Conservation (phyloP, 2,113 vertebrate species). For the Leucopsar rothschildi region DNA sequence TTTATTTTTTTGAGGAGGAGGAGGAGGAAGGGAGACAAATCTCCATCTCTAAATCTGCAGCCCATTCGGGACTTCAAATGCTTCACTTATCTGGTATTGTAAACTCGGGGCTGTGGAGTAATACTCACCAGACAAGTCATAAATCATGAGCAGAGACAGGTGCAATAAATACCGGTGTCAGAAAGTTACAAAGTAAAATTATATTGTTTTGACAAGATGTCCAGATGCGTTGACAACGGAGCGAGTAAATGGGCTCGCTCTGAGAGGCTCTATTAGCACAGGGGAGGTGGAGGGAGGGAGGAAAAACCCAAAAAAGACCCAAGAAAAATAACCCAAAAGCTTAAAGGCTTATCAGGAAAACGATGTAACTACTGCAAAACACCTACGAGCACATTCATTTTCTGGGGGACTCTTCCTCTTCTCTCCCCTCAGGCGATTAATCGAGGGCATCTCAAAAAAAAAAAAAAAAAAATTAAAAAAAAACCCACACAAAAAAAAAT, state of each 20-base stretch:
- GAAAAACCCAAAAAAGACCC: background rate
- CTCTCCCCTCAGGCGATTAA: background rate
- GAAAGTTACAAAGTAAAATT: constrained; percentile 81
- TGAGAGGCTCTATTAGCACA: background rate
- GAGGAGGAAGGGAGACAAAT: constrained; percentile 37
- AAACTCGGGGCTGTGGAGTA: constrained; percentile 80
- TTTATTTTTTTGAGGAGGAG: background rate
- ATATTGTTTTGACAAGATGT: constrained; percentile 89
- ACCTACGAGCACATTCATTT: background rate
- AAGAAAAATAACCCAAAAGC: constrained; percentile 48
- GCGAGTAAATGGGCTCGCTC: constrained; percentile 62
- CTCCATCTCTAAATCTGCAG: constrained; percentile 51
- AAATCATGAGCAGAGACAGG: constrained; percentile 87
- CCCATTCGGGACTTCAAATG: constrained; percentile 71
- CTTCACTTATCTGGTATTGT: constrained; percentile 82
- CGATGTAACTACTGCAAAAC: constrained; percentile 18
- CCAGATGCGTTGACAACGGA: constrained; percentile 77
- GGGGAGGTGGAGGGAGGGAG: background rate
- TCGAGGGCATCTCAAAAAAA: background rate
- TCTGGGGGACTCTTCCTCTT: background rate
- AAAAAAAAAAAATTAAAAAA: no score
- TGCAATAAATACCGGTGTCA: constrained; percentile 82
- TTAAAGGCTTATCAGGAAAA: constrained; percentile 54
- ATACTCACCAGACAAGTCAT: constrained; percentile 86
- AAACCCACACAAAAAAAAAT: no score